Evolutionary conservation across 2,113 vertebrate genomes (phyloP).

Genomic region (Microtus oregoni): DNA sequence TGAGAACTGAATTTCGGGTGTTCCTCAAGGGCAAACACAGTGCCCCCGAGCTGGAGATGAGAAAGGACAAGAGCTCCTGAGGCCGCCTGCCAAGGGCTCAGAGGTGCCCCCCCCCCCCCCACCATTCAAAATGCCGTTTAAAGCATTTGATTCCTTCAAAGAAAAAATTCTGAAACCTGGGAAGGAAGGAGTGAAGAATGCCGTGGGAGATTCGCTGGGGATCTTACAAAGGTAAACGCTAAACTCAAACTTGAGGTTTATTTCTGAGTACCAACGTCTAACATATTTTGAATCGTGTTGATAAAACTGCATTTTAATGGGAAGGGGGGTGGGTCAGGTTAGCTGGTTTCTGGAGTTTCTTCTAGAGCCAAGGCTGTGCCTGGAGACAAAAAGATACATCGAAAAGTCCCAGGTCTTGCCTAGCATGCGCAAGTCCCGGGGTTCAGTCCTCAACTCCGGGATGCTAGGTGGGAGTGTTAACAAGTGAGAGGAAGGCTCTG

Average conservation of each 20-base stretch:
- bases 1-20: slow-evolving; percentile 71
- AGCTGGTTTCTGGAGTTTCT: neutral
- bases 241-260: slow-evolving; percentile 68
- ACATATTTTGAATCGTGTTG: neutral
- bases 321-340: neutral
- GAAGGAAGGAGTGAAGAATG: slow-evolving; percentile 94
- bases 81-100: slow-evolving; percentile 60
- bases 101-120: neutral
- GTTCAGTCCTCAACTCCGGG: neutral
- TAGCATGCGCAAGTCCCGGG: neutral
- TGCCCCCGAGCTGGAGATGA: neutral
- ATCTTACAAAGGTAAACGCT: slow-evolving; percentile 95
- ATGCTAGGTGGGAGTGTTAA: neutral
- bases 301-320: slow-evolving; percentile 25
- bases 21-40: neutral
- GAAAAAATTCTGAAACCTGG: slow-evolving; percentile 93
- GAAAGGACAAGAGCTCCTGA: slow-evolving; percentile 76
- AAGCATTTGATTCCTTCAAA: slow-evolving; percentile 91
- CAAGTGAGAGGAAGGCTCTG: slow-evolving; percentile 18
- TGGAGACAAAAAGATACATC: neutral
- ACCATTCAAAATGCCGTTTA: slow-evolving; percentile 92
- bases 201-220: slow-evolving; percentile 92
- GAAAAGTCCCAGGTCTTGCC: neutral
- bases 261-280: neutral
- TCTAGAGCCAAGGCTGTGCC: neutral